phyloP scores from a whole-genome alignment of 37 sponge, comb jelly and placozoan species.

The Spongilla lacustris region DNA sequence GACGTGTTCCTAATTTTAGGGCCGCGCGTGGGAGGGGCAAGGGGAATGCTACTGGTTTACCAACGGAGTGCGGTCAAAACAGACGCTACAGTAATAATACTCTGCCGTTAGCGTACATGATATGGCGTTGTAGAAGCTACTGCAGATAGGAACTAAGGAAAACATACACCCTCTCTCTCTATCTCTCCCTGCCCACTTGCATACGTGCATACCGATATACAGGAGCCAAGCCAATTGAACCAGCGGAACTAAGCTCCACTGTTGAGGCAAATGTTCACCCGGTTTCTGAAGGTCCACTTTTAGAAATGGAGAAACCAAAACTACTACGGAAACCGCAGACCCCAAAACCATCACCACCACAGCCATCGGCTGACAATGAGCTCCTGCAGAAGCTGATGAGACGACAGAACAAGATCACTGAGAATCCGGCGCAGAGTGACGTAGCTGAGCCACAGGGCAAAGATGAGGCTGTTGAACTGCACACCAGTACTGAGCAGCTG shows the following conservation, averaged over 20 bases:
- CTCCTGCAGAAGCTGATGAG: constrained; percentile 57
- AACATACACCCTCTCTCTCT: background rate
- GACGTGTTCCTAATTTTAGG: no score
- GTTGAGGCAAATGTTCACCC: constrained; percentile 1
- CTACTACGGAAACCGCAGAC: constrained; percentile 13
- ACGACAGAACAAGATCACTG: constrained; percentile 64
- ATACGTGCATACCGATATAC: background rate
- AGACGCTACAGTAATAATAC: no score
- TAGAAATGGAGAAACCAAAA: constrained; percentile 9
- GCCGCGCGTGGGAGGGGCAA: no score
- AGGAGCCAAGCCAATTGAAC: background rate
- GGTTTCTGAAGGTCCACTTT: background rate
- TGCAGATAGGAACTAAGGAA: background rate
- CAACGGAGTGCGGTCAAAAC: no score
- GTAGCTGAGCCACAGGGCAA: background rate
- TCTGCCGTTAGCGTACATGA: no score
- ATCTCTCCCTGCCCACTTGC: background rate
- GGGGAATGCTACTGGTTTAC: no score
- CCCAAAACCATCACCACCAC: constrained; percentile 20
- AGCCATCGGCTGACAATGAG: constrained; percentile 51
- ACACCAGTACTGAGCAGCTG: background rate
- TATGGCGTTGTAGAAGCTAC: no score
- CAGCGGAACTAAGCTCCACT: background rate
- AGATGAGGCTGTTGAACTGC: background rate
- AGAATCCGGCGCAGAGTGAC: constrained; percentile 25